A percentile compares a stretch with the other conserved stretches of the same genome.
Evolutionary conservation across 2,888 invertebrate species (phyloP).

Genomic region (Pasiphila rectangulata): DNA sequence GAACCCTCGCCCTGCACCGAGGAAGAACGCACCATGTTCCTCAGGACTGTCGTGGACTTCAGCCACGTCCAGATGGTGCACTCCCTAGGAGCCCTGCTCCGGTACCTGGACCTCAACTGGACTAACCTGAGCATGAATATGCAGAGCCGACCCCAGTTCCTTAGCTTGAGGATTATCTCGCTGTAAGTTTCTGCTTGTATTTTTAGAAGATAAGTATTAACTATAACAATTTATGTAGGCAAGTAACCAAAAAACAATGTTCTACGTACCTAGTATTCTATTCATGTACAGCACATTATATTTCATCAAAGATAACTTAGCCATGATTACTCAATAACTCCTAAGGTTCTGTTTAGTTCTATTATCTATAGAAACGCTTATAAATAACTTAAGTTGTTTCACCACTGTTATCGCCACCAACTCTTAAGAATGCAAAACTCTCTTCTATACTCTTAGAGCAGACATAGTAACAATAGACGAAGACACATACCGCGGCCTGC

Average conservation of each 20-base stretch:
- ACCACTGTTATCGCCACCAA: too few relatives aligned
- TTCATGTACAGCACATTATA: too few relatives aligned
- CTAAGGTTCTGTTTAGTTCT: too few relatives aligned
- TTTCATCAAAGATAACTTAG: too few relatives aligned
- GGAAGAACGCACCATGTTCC: constrained; percentile 78
- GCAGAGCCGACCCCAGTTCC: constrained; percentile 70
- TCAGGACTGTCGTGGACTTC: constrained; percentile 84
- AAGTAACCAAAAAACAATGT: too few relatives aligned
- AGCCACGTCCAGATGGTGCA: constrained; percentile 83
- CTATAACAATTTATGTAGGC: too few relatives aligned
- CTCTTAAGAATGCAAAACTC: neutral
- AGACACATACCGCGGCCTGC: constrained; percentile 86
- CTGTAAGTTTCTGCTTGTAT: constrained; percentile 81
- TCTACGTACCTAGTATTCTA: too few relatives aligned
- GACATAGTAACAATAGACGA: constrained; percentile 86
- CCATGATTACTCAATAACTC: too few relatives aligned
- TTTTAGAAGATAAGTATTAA: neutral
- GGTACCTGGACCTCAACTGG: constrained; percentile 86
- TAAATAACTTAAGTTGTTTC: too few relatives aligned
- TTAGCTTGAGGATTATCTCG: constrained; percentile 80
- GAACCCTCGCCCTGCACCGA: constrained; percentile 76
- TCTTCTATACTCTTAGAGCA: constrained; percentile 62
- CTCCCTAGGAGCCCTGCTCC: constrained; percentile 86
- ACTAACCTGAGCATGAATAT: constrained; percentile 71
- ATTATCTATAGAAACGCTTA: too few relatives aligned